These are phyloP conservation scores for Ambastaia sidthimunki DNA, from an alignment of 2,797 vertebrate genomes.

Conservation along the genomic window DNA sequence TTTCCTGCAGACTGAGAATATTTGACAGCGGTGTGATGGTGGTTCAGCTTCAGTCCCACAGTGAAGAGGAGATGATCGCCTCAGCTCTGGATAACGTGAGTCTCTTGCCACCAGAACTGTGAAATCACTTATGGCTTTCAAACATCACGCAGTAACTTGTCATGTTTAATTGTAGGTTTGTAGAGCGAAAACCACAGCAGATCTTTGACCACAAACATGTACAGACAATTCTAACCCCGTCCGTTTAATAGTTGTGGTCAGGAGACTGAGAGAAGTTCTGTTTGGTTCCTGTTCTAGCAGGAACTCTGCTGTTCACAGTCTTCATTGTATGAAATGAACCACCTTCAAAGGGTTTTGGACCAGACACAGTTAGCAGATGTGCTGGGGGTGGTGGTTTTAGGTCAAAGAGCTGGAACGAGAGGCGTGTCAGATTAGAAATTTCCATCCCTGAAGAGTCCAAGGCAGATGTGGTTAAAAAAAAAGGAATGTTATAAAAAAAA, in stretches of 20 bases:
- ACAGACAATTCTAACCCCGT: constrained; percentile 27
- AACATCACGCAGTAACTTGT: constrained; percentile 44
- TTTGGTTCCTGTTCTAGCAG: background rate
- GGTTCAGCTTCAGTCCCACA: constrained; percentile 97
- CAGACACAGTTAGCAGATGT: constrained; percentile 55
- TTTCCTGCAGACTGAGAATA: constrained; percentile 80
- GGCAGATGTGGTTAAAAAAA: constrained; percentile 38
- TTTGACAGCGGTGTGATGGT: constrained; percentile 99
- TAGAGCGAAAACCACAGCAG: constrained; percentile 44
- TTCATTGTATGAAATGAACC: constrained; percentile 12
- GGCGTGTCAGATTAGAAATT: constrained; percentile 52
- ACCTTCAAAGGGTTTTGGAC: constrained; percentile 35
- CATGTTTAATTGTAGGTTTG: constrained; percentile 56
- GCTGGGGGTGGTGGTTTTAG: constrained; percentile 35
- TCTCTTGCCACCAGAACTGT: constrained; percentile 39
- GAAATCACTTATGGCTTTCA: constrained; percentile 53
- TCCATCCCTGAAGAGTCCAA: constrained; percentile 49
- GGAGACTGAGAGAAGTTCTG: constrained; percentile 17
- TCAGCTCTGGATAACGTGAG: constrained; percentile 93
- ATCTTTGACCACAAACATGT: constrained; percentile 29
- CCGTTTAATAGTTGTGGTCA: constrained; percentile 5
- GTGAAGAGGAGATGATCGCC: constrained; percentile 97
- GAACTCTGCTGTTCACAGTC: background rate
- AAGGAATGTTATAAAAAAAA: constrained; percentile 18
- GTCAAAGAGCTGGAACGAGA: constrained; percentile 30